Base-by-base conservation (phyloP, 2,113 vertebrate genomes). In the Xenopus laevis region DNA sequence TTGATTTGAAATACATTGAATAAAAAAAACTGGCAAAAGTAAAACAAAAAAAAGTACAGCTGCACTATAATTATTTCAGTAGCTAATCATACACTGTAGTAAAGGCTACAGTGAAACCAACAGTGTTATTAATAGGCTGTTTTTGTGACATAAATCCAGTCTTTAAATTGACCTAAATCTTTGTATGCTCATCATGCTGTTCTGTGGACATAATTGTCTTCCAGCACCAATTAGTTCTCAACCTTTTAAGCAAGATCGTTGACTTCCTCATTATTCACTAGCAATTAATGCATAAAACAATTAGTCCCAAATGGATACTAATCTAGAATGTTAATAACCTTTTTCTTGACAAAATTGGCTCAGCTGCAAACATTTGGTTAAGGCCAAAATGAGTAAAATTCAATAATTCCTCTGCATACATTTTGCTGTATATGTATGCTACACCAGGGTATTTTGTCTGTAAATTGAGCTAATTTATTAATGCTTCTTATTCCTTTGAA, bases 211-310 rank as follows among this genome's bases (percentile, higher is more conserved):
- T 23, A 78, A 69, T 81, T 81, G 71, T 80, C 79, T 84, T 76
- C 59, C 81, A 85, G 81, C 68, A 79, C 79, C 81, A 83, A 87
- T 85, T 84, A 79, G 66, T 69, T 76, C 58, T 76, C 60, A 83
- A 76, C 73, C 72, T 80, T 81, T 71, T 78, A 71, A 86, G 78
- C 83, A 77, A 79, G 80, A 65, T 67, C 71, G 79, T 79, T 79
- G 20, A 60, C 82, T 85, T 78, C 77, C 61, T 71, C 85, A 84
- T 89, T 87, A 84, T 87, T 88, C 87, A 86, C 82, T 81, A 15
- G 79, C 84, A 85, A 85, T 89, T 86, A 85, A 83, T 82, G 81
- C 82, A 85, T 80, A 82, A 65, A 83, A 72, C 73, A 84, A 83
- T 65, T 58, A 0, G 66, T 86, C 85, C 87, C 86, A 79, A 61